These are phyloP conservation scores for Triplophysa yarkandensis DNA, from an alignment of 2,797 vertebrate genomes.

Conservation along the genomic window DNA sequence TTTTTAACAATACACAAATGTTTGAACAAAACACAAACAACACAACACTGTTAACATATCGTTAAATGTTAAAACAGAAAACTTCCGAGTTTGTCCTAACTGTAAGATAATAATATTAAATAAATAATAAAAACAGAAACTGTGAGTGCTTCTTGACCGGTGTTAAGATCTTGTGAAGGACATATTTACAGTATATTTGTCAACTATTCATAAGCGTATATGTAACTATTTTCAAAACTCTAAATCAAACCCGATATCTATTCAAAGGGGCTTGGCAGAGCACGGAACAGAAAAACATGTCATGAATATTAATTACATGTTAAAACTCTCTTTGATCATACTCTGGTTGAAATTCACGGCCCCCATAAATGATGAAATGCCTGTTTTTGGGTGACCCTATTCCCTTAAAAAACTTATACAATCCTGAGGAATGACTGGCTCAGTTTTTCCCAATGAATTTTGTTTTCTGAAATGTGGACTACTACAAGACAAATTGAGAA, in stretches of 20 bases:
- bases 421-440: conserved; percentile 19
- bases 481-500: neutral
- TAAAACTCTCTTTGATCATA: conserved; percentile 50
- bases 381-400: conserved; percentile 20
- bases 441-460: conserved; percentile 19
- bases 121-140: too few species aligned
- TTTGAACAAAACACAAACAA: too few species aligned
- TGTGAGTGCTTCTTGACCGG: too few species aligned
- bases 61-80: too few species aligned
- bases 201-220: too few species aligned
- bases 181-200: too few species aligned
- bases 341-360: conserved; percentile 20
- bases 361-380: conserved; percentile 23
- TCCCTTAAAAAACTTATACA: conserved; percentile 7
- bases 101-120: too few species aligned
- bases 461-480: conserved; percentile 16
- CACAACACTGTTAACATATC: too few species aligned
- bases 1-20: too few species aligned
- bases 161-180: too few species aligned
- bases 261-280: conserved; percentile 24
- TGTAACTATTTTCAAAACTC: conserved; percentile 46
- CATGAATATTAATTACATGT: conserved; percentile 43
- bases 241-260: conserved; percentile 50
- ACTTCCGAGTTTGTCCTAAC: too few species aligned
- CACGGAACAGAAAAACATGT: conserved; percentile 24